phyloP scores from a whole-genome alignment of 2,888 invertebrate genomes.

The Nomada lathburiana region DNA sequence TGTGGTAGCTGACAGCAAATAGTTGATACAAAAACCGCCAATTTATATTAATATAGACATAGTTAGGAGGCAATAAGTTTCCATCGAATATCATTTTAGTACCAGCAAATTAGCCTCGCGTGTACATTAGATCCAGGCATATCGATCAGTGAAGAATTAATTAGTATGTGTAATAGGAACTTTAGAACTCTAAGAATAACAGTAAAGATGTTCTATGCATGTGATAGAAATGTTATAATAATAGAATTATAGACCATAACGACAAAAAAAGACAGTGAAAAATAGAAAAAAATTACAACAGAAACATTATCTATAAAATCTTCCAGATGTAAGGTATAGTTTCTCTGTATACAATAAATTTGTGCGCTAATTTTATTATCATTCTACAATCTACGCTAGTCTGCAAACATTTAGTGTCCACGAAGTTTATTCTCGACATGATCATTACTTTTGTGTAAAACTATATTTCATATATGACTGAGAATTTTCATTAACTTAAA shows the following conservation, averaged over 20 bases:
- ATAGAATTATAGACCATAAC: not conserved
- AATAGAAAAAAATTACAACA: not conserved
- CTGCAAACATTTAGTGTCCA: no score
- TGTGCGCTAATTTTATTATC: no score
- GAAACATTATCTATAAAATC: not conserved
- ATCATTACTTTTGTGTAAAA: not conserved
- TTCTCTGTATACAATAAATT: no score
- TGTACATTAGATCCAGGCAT: not conserved
- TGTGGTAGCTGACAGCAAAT: no score
- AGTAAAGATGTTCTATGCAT: no score
- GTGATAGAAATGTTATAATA: no score
- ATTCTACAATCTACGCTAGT: no score
- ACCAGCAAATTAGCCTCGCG: not conserved
- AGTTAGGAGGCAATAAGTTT: not conserved
- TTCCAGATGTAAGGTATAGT: not conserved
- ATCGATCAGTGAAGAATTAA: not conserved
- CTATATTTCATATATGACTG: not conserved
- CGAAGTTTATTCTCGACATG: no score
- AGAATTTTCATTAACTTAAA: not conserved
- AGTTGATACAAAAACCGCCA: not conserved
- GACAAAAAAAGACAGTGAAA: not conserved
- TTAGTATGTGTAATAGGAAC: not conserved
- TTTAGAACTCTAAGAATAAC: no score
- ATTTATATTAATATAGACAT: not conserved
- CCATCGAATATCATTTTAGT: not conserved